Conservation (phyloP, 2,888 invertebrate genomes). For the Drosophila atripex region DNA sequence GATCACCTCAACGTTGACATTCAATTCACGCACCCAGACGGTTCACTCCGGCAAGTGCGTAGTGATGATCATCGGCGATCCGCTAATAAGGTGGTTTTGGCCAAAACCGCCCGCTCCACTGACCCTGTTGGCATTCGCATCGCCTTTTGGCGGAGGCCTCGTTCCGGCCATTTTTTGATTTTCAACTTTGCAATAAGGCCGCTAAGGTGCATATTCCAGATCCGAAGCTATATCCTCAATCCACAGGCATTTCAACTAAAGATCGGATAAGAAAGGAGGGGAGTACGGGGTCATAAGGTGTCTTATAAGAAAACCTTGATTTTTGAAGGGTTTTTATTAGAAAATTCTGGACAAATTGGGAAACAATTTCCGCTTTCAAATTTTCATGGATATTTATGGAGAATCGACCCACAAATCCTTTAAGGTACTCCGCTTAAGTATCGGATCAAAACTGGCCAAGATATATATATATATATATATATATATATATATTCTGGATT, state of each 20-base stretch:
- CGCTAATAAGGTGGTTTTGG: slow-evolving; percentile 62
- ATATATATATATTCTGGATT: no score
- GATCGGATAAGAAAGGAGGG: background rate
- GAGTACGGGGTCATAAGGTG: no score
- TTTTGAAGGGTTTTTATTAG: no score
- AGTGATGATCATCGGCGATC: slow-evolving; percentile 21
- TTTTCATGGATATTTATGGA: background rate
- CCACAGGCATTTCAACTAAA: background rate
- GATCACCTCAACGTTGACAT: slow-evolving; percentile 70
- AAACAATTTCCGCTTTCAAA: background rate
- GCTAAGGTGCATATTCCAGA: slow-evolving; percentile 1
- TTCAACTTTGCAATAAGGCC: slow-evolving; percentile 28
- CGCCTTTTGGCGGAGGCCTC: slow-evolving; percentile 30
- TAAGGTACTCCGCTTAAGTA: background rate
- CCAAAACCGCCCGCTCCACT: slow-evolving; percentile 66
- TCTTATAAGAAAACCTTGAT: no score
- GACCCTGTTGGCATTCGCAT: slow-evolving; percentile 59
- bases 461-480: no score
- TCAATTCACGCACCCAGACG: slow-evolving; percentile 45
- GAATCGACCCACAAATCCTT: background rate
- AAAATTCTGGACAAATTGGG: background rate
- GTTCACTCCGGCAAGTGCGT: slow-evolving; percentile 14
- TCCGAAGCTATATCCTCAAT: background rate
- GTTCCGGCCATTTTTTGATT: slow-evolving; percentile 23
- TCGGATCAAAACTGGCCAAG: background rate